Evolutionary conservation across 2,888 invertebrate genomes (phyloP).

Genomic region (Drosophila paramelanica): DNA sequence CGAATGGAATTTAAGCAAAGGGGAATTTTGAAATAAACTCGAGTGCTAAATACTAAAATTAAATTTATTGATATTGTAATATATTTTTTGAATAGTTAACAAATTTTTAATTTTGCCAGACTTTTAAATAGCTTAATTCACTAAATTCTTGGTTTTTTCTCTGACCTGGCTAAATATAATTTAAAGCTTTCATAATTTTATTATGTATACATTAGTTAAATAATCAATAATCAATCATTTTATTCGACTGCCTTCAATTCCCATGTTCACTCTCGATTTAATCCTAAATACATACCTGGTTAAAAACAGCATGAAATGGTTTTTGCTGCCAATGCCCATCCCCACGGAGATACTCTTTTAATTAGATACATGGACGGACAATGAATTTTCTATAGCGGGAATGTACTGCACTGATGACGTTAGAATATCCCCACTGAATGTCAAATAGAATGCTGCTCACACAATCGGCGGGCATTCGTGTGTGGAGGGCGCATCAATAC

Average conservation of each 20-base stretch:
- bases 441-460: constrained; percentile 9
- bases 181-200: no score
- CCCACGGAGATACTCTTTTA: not conserved
- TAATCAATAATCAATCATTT: not conserved
- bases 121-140: no score
- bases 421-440: constrained; percentile 28
- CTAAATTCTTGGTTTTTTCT: no score
- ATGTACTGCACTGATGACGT: constrained; percentile 17
- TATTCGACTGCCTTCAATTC: not conserved
- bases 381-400: constrained; percentile 38
- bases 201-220: not conserved
- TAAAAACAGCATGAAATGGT: not conserved
- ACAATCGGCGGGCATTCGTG: constrained; percentile 11
- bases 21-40: not conserved
- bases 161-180: no score
- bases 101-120: no score
- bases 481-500: constrained; percentile 14
- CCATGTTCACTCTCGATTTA: not conserved
- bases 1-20: no score
- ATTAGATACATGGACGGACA: constrained; percentile 9
- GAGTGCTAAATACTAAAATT: not conserved
- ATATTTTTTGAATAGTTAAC: no score
- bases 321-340: not conserved
- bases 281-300: not conserved
- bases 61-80: no score